Conservation (phyloP, 2,888 invertebrate species). For the Camptogramma bilineatum region DNA sequence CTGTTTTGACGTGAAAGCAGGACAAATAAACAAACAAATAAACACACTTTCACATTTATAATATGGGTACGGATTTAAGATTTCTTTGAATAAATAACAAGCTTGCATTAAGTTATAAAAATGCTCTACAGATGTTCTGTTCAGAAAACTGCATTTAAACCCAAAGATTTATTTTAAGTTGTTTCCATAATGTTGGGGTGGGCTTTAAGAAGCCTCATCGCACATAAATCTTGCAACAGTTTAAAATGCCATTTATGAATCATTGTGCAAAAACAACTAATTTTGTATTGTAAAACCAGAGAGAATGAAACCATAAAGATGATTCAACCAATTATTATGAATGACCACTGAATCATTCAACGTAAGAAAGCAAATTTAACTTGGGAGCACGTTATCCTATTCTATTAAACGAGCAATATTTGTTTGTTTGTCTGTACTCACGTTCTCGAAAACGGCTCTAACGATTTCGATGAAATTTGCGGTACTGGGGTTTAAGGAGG, state of each 20-base stretch:
- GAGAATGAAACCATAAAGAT: background rate
- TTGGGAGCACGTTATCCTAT: too few relatives aligned
- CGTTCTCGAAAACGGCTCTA: too few relatives aligned
- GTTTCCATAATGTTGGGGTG: constrained; percentile 47
- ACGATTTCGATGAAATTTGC: too few relatives aligned
- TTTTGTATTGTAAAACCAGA: background rate
- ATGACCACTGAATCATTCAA: background rate
- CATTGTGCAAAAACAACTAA: constrained; percentile 9
- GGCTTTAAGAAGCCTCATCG: constrained; percentile 30
- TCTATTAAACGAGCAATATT: too few relatives aligned
- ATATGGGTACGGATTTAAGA: too few relatives aligned
- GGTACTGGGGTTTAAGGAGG: too few relatives aligned
- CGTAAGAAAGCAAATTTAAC: background rate
- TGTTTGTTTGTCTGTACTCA: too few relatives aligned
- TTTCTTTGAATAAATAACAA: too few relatives aligned
- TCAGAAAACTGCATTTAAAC: constrained; percentile 53
- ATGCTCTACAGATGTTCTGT: constrained; percentile 52
- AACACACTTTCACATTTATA: too few relatives aligned
- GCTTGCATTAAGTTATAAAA: background rate
- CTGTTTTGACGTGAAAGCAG: too few relatives aligned
- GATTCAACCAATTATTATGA: constrained; percentile 3
- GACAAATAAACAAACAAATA: too few relatives aligned
- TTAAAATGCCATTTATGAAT: constrained; percentile 38
- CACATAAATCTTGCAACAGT: constrained; percentile 39
- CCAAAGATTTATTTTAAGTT: constrained; percentile 72